Conservation (phyloP, 2,888 invertebrate species). For the Oithona nana region DNA sequence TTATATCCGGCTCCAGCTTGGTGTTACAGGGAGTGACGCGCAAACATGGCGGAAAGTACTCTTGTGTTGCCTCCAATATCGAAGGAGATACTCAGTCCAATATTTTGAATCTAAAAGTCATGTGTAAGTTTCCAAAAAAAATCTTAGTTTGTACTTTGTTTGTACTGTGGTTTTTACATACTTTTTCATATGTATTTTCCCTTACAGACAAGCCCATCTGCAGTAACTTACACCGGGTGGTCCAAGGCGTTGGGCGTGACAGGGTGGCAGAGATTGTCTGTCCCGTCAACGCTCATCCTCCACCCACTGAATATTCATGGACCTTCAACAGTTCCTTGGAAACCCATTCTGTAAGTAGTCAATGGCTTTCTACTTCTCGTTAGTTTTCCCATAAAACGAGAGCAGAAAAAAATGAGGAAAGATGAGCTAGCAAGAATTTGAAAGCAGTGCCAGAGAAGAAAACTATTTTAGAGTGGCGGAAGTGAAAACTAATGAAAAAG, state of each 20-base stretch:
- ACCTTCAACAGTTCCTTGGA: slow-evolving; percentile 12
- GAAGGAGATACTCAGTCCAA: slow-evolving; percentile 75
- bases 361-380: no score
- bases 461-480: no score
- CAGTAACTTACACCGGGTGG: not conserved
- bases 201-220: slow-evolving; percentile 12
- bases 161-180: not conserved
- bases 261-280: not conserved
- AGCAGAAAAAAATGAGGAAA: no score
- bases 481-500: no score
- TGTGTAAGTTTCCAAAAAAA: slow-evolving; percentile 49
- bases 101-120: slow-evolving; percentile 58
- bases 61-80: slow-evolving; percentile 72
- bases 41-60: slow-evolving; percentile 65
- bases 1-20: slow-evolving; percentile 60
- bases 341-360: not conserved
- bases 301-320: slow-evolving; percentile 2
- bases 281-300: slow-evolving; percentile 10
- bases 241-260: slow-evolving; percentile 6
- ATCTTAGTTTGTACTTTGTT: not conserved
- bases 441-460: no score
- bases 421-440: no score
- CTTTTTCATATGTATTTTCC: no score
- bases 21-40: slow-evolving; percentile 60
- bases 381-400: no score